Conservation (phyloP, 2,797 vertebrate genomes). For the Sebastes jordani region DNA sequence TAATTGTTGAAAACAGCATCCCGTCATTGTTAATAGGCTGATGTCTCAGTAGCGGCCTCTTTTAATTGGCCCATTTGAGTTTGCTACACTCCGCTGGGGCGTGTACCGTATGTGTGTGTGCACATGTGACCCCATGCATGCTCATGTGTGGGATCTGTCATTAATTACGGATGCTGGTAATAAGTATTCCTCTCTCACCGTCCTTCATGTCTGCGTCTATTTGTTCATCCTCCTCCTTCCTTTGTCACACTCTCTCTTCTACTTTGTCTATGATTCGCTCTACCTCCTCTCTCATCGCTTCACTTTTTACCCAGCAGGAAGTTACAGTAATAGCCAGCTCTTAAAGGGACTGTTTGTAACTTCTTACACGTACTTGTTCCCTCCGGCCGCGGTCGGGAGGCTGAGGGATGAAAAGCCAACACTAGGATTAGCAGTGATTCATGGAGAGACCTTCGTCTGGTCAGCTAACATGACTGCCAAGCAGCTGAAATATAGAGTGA, state of each 20-base stretch:
- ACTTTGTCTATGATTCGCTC: background rate
- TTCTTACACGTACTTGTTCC: too few relatives aligned
- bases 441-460: too few relatives aligned
- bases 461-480: too few relatives aligned
- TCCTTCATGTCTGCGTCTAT: slow-evolving; percentile 7
- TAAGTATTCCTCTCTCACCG: slow-evolving; percentile 2
- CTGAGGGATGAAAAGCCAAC: too few relatives aligned
- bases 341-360: background rate
- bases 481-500: too few relatives aligned
- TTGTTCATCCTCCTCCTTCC: background rate
- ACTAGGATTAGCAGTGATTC: too few relatives aligned
- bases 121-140: background rate
- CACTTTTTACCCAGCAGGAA: slow-evolving; percentile 6
- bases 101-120: background rate
- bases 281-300: background rate
- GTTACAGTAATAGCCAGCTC: slow-evolving; percentile 30
- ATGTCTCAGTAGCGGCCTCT: slow-evolving; percentile 28
- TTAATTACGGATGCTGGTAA: slow-evolving; percentile 5
- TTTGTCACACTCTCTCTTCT: slow-evolving; percentile 3
- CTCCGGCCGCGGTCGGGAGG: too few relatives aligned
- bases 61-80: slow-evolving; percentile 54
- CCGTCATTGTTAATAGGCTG: slow-evolving; percentile 33
- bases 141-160: background rate
- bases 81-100: background rate
- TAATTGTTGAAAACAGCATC: slow-evolving; percentile 44